Percentiles rank a stretch among this genome's conserved stretches.
These are phyloP conservation scores for Ptilodon capucinus DNA, from an alignment of 2,888 invertebrate genomes.

Conservation along the genomic window DNA sequence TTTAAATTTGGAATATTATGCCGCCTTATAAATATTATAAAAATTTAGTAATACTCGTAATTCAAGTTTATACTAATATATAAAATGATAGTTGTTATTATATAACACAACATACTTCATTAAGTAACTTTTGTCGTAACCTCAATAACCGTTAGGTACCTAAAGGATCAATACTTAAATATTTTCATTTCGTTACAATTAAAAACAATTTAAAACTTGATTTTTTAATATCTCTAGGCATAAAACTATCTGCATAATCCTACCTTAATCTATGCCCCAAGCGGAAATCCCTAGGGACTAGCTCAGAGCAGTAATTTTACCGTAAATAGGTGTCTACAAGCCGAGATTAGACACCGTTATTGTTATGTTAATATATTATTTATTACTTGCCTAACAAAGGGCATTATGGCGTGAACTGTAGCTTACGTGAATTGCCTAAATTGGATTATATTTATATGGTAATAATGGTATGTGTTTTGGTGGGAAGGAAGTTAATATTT, in stretches of 20 bases:
- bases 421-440: not conserved
- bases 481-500: not conserved
- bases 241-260: not conserved
- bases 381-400: constrained; percentile 28
- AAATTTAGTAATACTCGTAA: too few species aligned
- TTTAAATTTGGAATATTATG: too few species aligned
- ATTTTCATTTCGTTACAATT: too few species aligned
- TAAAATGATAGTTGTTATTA: too few species aligned
- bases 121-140: too few species aligned
- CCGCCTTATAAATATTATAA: too few species aligned
- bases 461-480: not conserved
- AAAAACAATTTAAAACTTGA: too few species aligned
- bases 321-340: constrained; percentile 56
- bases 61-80: too few species aligned
- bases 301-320: constrained; percentile 50
- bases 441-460: not conserved
- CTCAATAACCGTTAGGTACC: too few species aligned
- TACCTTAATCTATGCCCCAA: constrained; percentile 9
- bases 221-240: constrained; percentile 12
- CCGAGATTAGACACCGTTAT: constrained; percentile 51
- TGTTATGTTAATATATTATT: constrained; percentile 64
- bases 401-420: constrained; percentile 6
- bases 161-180: too few species aligned
- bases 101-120: too few species aligned
- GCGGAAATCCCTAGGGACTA: constrained; percentile 26